Evolutionary conservation across 2,888 invertebrate genomes (phyloP).

Genomic region (Brenthis hecate): DNA sequence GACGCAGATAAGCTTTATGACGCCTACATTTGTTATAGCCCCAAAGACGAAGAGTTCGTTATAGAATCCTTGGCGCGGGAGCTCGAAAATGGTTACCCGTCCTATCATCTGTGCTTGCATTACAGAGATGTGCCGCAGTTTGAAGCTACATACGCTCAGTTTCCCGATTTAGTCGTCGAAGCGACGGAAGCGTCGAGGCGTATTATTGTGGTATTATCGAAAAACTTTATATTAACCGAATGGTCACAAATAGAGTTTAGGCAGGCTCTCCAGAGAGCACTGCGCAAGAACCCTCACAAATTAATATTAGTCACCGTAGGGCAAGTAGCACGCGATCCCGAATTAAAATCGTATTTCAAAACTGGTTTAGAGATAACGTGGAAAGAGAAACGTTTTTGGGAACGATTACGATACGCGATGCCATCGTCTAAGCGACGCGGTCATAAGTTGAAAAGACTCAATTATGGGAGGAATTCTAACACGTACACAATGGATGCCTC

Average conservation of each 20-base stretch:
- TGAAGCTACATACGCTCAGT: slow-evolving; percentile 86
- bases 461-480: slow-evolving; percentile 91
- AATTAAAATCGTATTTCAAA: slow-evolving; percentile 93
- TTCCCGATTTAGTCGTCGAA: slow-evolving; percentile 89
- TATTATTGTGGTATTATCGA: slow-evolving; percentile 92
- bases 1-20: slow-evolving; percentile 95
- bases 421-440: slow-evolving; percentile 88
- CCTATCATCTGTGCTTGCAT: slow-evolving; percentile 93
- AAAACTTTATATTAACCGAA: slow-evolving; percentile 94
- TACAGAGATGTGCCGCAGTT: slow-evolving; percentile 91
- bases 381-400: slow-evolving; percentile 97
- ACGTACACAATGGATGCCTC: slow-evolving; percentile 91
- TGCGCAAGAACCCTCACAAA: slow-evolving; percentile 91
- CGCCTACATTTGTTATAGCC: slow-evolving; percentile 96
- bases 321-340: slow-evolving; percentile 91
- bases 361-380: slow-evolving; percentile 93
- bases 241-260: slow-evolving; percentile 96
- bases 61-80: slow-evolving; percentile 92
- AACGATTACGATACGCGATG: slow-evolving; percentile 94
- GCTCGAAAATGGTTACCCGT: slow-evolving; percentile 90
- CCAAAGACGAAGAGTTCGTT: slow-evolving; percentile 95
- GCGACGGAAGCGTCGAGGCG: slow-evolving; percentile 94
- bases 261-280: slow-evolving; percentile 93
- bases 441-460: slow-evolving; percentile 79
- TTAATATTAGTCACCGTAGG: slow-evolving; percentile 92